These are phyloP conservation scores for Latrodectus elegans DNA, from an alignment of 2,888 invertebrate species.

Conservation along the genomic window DNA sequence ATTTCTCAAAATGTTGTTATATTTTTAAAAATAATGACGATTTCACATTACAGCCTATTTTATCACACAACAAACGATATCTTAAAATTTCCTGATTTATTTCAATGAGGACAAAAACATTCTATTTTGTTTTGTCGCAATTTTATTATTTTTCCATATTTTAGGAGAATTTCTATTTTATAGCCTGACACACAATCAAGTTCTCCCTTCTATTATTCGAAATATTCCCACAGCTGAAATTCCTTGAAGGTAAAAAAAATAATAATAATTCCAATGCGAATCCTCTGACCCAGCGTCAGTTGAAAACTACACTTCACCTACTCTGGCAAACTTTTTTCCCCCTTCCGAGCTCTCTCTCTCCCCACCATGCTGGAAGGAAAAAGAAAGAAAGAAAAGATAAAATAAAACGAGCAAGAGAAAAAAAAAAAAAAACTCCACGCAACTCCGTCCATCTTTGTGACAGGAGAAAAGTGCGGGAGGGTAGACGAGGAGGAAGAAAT, in stretches of 20 bases:
- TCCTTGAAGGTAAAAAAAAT: background rate
- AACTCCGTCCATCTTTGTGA: slow-evolving; percentile 63
- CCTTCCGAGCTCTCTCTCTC: slow-evolving; percentile 1
- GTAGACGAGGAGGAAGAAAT: slow-evolving; percentile 28
- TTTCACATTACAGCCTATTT: too few species aligned
- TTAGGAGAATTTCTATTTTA: background rate
- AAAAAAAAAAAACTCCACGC: slow-evolving; percentile 6
- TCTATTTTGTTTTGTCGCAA: too few species aligned
- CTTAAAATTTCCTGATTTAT: too few species aligned
- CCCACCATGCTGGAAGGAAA: slow-evolving; percentile 6
- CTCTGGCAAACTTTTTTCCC: slow-evolving; percentile 55
- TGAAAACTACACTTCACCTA: slow-evolving; percentile 49
- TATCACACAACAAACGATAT: too few species aligned
- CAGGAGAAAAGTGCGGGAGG: slow-evolving; percentile 25
- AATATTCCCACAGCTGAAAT: background rate
- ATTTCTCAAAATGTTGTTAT: too few species aligned
- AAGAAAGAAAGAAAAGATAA: background rate
- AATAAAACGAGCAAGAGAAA: background rate
- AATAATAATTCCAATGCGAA: background rate
- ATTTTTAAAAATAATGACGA: too few species aligned
- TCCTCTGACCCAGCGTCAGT: slow-evolving; percentile 23
- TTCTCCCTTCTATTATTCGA: background rate
- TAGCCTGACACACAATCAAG: too few species aligned
- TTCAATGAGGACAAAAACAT: too few species aligned
- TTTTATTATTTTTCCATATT: background rate